phyloP scores from a whole-genome alignment of 2,797 vertebrate species.

The Chelmon rostratus region DNA sequence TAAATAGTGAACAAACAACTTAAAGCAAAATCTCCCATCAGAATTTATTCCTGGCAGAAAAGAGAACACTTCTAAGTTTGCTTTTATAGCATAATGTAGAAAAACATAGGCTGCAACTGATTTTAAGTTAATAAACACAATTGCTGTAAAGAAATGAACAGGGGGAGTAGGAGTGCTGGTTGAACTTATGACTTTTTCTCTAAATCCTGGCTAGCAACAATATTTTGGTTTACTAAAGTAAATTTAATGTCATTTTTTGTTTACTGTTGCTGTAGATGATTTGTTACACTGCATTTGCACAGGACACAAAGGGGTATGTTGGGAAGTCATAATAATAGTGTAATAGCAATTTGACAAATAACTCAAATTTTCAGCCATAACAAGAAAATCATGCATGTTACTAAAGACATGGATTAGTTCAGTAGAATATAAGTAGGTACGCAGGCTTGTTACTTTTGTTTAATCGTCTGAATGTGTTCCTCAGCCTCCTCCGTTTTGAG shows the following conservation, averaged over 20 bases:
- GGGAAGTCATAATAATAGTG: no score
- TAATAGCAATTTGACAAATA: no score
- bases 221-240: not conserved
- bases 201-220: not conserved
- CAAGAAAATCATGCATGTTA: no score
- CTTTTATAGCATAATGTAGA: no score
- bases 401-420: no score
- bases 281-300: no score
- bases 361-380: no score
- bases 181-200: not conserved
- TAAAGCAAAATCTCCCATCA: not conserved
- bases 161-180: rapidly evolving
- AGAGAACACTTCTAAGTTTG: not conserved
- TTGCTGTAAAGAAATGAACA: not conserved
- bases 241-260: not conserved
- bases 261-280: no score
- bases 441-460: no score
- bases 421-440: no score
- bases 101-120: not conserved
- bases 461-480: not conserved
- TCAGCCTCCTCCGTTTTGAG: not conserved
- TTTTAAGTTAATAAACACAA: not conserved
- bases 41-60: not conserved
- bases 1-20: not conserved
- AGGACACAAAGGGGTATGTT: no score